Percentiles rank a stretch among this genome's conserved stretches.
phyloP scores from a whole-genome alignment of 2,113 vertebrate genomes.

The Vireo altiloquus region DNA sequence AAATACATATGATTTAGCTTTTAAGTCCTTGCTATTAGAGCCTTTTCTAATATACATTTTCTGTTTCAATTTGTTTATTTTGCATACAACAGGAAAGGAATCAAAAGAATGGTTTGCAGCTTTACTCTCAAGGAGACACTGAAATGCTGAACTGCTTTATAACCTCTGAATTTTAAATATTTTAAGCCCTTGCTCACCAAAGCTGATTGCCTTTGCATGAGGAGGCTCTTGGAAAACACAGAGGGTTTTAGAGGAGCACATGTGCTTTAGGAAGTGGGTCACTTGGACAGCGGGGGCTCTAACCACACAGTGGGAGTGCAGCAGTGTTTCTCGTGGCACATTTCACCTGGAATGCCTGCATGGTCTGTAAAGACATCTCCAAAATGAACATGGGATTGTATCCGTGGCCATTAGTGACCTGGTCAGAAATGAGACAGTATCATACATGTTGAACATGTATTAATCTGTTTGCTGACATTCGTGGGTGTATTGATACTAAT shows the following conservation, averaged over 20 bases:
- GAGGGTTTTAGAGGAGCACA: background rate
- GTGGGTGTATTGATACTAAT: background rate
- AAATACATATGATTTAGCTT: background rate
- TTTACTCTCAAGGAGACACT: background rate
- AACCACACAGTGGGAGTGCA: accelerated
- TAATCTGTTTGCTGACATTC: background rate
- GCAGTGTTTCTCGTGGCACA: background rate
- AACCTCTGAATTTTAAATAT: background rate
- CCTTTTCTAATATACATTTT: background rate
- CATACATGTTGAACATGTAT: background rate
- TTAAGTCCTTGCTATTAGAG: background rate
- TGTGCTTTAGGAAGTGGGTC: background rate
- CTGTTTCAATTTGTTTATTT: background rate
- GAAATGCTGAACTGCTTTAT: background rate
- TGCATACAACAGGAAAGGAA: background rate
- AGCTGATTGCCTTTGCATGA: background rate
- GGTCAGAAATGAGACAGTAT: background rate
- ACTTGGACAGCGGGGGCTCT: background rate
- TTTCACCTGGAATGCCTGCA: background rate
- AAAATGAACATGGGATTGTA: background rate
- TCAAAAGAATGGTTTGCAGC: background rate
- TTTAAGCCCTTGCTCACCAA: background rate
- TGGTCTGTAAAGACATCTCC: background rate
- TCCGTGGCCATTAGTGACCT: background rate
- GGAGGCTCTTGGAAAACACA: background rate